Conservation (phyloP, 2,797 vertebrate genomes). For the Pseudochirops corinnae region DNA sequence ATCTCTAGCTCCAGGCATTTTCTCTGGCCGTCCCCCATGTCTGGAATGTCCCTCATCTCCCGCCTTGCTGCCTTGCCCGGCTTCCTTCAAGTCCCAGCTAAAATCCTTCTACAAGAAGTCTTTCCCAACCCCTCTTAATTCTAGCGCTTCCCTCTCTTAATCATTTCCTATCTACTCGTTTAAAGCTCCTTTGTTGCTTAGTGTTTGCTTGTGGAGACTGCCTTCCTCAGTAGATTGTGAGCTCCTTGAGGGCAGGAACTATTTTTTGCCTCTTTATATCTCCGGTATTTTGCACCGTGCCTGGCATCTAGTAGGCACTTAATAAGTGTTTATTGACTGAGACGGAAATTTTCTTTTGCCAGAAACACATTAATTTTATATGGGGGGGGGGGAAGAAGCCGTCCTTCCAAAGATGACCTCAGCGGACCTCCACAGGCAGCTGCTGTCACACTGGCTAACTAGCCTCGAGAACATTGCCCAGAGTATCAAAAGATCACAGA, state of each 20-base stretch:
- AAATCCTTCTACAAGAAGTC: no score
- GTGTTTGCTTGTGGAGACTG: fast-evolving
- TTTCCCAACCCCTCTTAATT: background rate
- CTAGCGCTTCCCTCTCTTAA: background rate
- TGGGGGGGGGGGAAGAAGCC: background rate
- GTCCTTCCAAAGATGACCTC: background rate
- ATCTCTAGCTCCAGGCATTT: no score
- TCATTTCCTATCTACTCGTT: background rate
- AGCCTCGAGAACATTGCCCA: background rate
- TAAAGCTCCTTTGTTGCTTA: background rate
- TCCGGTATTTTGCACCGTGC: background rate
- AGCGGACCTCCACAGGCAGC: background rate
- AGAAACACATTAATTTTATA: background rate
- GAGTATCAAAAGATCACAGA: fast-evolving
- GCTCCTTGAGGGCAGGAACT: background rate
- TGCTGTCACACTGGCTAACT: background rate
- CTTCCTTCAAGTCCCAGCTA: no score
- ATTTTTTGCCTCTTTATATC: background rate
- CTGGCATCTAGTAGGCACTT: background rate
- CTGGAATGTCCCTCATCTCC: background rate
- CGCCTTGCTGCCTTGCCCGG: background rate
- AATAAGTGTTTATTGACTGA: background rate
- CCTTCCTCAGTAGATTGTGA: background rate
- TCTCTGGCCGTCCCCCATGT: background rate
- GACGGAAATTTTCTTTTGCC: background rate